Evolutionary conservation across 2,888 invertebrate species (phyloP), one percentile per base, ranked within the genome.

Genomic region (Cataglyphis albicans): DNA sequence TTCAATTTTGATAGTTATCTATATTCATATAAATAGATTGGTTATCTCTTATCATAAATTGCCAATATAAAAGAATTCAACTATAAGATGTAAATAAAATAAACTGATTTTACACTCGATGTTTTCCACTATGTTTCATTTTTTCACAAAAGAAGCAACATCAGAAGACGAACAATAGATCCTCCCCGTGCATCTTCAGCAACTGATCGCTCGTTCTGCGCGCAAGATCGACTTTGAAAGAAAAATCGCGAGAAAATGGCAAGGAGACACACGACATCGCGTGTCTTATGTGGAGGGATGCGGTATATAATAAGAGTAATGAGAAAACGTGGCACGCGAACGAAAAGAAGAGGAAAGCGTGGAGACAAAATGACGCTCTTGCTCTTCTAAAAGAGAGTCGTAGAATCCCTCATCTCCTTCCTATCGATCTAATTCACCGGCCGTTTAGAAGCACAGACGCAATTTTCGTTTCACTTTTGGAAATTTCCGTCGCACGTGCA

Each of bases 271-370:
- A 44, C 70, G 72, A 78, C 52, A 52, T 78, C 44, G 73, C 78
- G 55, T 80, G 78, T 44, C 10, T 44, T 38, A 15, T 18, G 41
- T 25, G 29, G 29, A n/a, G 38, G 41, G 18, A 48, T 72, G 35
- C 59, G 59, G 2, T 18, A n/a, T 48, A 18, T 80, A 80, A 80
- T 25, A 59, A 80, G 59, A 38, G 35, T 35, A 35, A 15, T 1
- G 57, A 59, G 73, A 70, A 72, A 78, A 78, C 41, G 35, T 41
- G 72, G 15, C 78, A 80, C 78, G 59, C 73, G 41, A 78, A 72
- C 44, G 72, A 44, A 59, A 59, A 44, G 12, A 44, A 72, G 44
- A 35, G 44, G 78, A 80, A 80, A 80, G 73, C 78, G 73, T 80
- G 73, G 74, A 80, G 72, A 59, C 21, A 29, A 29, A 61, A 80